A percentile compares a stretch with the other conserved stretches of the same genome.
phyloP scores from a whole-genome alignment of 1,140 invertebrate genomes.

The Hylaeus anthracinus region DNA sequence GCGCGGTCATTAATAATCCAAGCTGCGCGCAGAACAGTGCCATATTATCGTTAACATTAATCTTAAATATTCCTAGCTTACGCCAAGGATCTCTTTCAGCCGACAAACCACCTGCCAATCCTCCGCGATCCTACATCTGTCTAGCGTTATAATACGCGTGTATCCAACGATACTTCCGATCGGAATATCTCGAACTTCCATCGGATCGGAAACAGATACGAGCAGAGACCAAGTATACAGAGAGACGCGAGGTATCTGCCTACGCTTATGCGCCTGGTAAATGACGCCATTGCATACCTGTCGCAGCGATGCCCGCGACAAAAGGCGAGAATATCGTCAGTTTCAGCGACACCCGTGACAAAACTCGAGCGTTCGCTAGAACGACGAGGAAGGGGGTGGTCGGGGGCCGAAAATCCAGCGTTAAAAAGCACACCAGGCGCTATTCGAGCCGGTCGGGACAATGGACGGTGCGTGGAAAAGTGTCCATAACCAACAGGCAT shows the following conservation, averaged over 20 bases:
- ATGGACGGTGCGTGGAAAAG: slow-evolving; percentile 57
- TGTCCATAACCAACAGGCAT: slow-evolving; percentile 53
- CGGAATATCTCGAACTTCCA: neutral
- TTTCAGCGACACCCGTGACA: slow-evolving; percentile 39
- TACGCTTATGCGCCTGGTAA: neutral
- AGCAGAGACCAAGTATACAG: neutral
- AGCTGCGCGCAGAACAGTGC: no score
- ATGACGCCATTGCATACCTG: neutral
- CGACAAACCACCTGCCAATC: no score
- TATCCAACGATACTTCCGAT: no score
- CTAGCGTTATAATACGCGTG: no score
- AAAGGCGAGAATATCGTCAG: slow-evolving; percentile 8
- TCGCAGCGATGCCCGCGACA: neutral
- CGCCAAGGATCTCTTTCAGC: no score
- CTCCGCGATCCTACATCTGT: no score
- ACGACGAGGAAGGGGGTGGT: neutral
- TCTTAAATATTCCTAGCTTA: no score
- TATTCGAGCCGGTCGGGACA: slow-evolving; percentile 29
- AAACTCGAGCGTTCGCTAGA: neutral
- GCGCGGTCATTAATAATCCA: no score
- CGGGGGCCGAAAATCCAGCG: slow-evolving; percentile 29
- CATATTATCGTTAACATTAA: no score
- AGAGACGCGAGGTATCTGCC: neutral
- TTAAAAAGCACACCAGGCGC: slow-evolving; percentile 51
- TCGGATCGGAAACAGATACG: neutral